Conservation (phyloP, 2,113 vertebrate species). For the Zosterops hypoxanthus region DNA sequence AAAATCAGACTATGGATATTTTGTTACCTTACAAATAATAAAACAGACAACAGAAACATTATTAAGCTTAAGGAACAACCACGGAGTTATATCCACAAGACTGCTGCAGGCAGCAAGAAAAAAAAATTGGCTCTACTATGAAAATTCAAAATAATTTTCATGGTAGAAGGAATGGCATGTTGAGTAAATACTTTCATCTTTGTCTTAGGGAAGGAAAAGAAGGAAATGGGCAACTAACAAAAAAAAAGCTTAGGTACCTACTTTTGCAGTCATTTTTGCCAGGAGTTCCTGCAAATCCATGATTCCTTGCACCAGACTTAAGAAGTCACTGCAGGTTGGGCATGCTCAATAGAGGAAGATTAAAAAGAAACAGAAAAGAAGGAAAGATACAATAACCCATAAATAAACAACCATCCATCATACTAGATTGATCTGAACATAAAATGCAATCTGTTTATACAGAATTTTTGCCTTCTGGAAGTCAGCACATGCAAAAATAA, state of each 20-base stretch:
- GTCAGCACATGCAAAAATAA: background rate
- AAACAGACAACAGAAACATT: background rate
- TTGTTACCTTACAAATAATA: background rate
- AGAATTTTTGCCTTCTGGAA: background rate
- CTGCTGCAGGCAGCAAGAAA: background rate
- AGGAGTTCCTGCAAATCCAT: conserved; percentile 98
- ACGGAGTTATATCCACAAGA: background rate
- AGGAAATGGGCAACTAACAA: background rate
- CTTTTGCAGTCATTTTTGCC: conserved; percentile 98
- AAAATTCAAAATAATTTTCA: background rate
- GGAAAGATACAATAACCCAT: conserved; percentile 4
- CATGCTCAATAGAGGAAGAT: conserved; percentile 87
- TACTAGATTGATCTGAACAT: background rate
- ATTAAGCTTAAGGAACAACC: background rate
- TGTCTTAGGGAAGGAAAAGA: background rate
- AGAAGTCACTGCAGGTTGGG: conserved; percentile 97
- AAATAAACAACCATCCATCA: background rate
- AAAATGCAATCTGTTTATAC: background rate
- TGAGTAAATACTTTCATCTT: background rate
- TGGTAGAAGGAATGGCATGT: background rate
- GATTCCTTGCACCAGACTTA: conserved; percentile 97
- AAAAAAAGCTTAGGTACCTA: conserved; percentile 70
- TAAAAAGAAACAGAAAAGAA: background rate
- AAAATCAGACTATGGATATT: background rate
- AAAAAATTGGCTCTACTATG: background rate